Evolutionary conservation across 2,888 invertebrate species (phyloP), one percentile per base, ranked within the genome.

Genomic region (Melanargia galathea): DNA sequence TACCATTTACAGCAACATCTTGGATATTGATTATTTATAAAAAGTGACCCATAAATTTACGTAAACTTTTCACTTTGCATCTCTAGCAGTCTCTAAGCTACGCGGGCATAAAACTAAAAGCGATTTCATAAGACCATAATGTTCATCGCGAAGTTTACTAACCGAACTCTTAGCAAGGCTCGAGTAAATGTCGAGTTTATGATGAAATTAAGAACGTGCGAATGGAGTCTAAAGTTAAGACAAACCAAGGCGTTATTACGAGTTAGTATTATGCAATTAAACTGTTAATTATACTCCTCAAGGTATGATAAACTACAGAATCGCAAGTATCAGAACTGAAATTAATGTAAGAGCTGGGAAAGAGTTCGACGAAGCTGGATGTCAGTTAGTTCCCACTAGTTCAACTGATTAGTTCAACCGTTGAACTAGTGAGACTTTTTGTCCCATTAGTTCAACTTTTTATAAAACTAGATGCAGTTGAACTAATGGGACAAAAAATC

Each of bases 71-170:
- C 69, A 62, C 60, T 69, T 65, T 67, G 69, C 65, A 60, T 57
- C 65, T 60, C 63, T 43, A 63, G 67, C 67, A 67, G 66, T 66
- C 64, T 62, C 62, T 63, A 64, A 62, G 65, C 67, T 64, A 60
- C 62, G n/a, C 33, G 58, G 46, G n/a, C n/a, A 70, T 69, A 66
- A 69, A 70, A 69, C 69, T 66, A 67, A 63, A 70, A 67, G 69
- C 69, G 64, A 70, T 69, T 69, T 67, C 66, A 60, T 67, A 67
- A 63, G 65, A 63, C 65, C 68, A 69, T 65, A 69, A 65, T 70
- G 52, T 52, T 52, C 33, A 52, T 45, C 22, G 11, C 20, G 38
- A 26, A 57, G n/a, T 33, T 62, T 46, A 40, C 56, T 20, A 26
- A 46, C 40, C 35, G 18, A 48, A 49, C n/a, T 46, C 35, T 60